Evolutionary conservation across 2,113 vertebrate species (phyloP).

Genomic region (Dromaius novaehollandiae): DNA sequence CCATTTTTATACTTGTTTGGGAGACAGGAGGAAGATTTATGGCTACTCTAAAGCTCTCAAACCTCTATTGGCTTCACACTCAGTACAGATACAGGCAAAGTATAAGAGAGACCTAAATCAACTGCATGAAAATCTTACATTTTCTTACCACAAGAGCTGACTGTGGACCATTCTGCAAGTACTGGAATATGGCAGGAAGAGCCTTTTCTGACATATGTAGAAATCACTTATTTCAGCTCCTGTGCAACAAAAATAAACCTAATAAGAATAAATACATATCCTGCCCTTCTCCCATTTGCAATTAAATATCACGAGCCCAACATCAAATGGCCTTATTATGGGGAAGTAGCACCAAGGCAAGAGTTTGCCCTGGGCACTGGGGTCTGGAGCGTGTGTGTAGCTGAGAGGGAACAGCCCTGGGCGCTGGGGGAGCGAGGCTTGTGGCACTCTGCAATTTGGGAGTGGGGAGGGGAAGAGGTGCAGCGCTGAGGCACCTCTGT

Average conservation of each 20-base stretch:
- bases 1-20: background rate
- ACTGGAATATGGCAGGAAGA: background rate
- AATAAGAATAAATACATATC: background rate
- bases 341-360: background rate
- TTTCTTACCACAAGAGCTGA: background rate
- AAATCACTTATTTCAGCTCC: background rate
- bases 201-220: background rate
- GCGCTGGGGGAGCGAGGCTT: too few relatives aligned
- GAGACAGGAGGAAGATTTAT: background rate
- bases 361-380: too few relatives aligned
- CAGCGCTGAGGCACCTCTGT: background rate
- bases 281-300: background rate
- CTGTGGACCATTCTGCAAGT: background rate
- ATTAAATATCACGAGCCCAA: background rate
- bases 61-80: background rate
- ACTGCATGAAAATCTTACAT: background rate
- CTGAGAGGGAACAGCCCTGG: too few relatives aligned
- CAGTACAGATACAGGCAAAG: background rate
- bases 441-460: too few relatives aligned
- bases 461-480: background rate
- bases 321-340: background rate
- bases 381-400: too few relatives aligned
- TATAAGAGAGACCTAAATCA: background rate
- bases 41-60: background rate
- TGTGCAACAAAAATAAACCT: background rate